Percentiles rank a stretch among this genome's conserved stretches.
Evolutionary conservation across 2,113 vertebrate genomes (phyloP).

Genomic region (Gasterosteus nipponicus): DNA sequence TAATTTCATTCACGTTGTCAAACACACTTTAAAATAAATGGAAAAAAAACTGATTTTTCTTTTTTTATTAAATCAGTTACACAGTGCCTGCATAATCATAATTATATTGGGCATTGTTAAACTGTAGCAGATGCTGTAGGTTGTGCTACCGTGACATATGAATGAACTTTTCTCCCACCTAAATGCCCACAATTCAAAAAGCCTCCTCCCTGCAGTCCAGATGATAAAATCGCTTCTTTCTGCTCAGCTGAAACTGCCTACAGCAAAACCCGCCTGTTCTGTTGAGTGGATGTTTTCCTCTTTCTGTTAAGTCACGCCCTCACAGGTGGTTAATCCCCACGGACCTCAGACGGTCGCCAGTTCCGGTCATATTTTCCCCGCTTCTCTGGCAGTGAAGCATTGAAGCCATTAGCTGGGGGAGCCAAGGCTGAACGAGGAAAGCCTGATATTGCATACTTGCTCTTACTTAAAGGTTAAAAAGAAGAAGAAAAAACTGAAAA

Average conservation of each 20-base stretch:
- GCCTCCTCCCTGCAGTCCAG: slow-evolving; percentile 11
- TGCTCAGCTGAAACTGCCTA: slow-evolving; percentile 40
- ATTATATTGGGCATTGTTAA: slow-evolving; percentile 10
- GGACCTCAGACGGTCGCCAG: slow-evolving; percentile 55
- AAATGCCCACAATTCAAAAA: slow-evolving; percentile 1
- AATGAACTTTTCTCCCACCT: background rate
- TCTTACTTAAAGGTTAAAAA: background rate
- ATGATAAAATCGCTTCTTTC: slow-evolving; percentile 54
- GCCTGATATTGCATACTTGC: slow-evolving; percentile 4
- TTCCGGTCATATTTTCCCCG: slow-evolving; percentile 45
- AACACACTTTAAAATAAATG: background rate
- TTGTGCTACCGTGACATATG: background rate
- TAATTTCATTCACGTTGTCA: background rate
- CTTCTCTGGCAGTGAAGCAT: slow-evolving; percentile 60
- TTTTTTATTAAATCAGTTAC: background rate
- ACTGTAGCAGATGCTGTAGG: slow-evolving; percentile 13
- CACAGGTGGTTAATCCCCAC: slow-evolving; percentile 60
- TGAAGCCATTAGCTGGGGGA: slow-evolving; percentile 47
- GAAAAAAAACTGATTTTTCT: background rate
- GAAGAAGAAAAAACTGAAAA: background rate
- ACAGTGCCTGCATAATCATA: background rate
- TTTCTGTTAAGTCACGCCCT: slow-evolving; percentile 49
- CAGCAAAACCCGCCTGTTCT: slow-evolving; percentile 54
- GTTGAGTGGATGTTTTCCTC: slow-evolving; percentile 43
- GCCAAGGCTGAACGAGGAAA: slow-evolving; percentile 36